A percentile compares a stretch with the other conserved stretches of the same genome.
phyloP scores from a whole-genome alignment of 2,113 vertebrate species.

The Hepsetus odoe region DNA sequence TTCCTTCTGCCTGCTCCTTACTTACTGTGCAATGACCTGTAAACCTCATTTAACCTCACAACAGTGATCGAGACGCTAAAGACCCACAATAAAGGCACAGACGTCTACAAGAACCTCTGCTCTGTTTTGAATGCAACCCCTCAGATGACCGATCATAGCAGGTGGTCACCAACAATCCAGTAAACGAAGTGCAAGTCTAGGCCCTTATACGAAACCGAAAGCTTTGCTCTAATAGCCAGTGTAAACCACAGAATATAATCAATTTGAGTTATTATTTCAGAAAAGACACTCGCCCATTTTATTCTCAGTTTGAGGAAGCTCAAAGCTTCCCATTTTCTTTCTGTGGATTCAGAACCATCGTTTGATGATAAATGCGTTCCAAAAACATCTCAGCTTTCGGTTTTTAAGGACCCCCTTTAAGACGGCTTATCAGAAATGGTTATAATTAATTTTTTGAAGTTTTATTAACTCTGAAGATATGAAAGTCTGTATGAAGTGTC shows the following conservation, averaged over 20 bases:
- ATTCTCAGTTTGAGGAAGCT: too few relatives aligned
- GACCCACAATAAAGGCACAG: too few relatives aligned
- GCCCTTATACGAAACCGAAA: too few relatives aligned
- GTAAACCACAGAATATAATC: too few relatives aligned
- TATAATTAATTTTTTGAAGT: neutral
- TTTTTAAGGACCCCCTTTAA: neutral
- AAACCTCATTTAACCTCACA: slow-evolving; percentile 44
- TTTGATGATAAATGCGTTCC: neutral
- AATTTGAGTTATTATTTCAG: too few relatives aligned
- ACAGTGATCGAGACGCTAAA: neutral
- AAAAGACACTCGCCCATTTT: too few relatives aligned
- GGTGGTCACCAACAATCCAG: too few relatives aligned
- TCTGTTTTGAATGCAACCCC: slow-evolving; percentile 40
- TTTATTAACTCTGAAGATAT: slow-evolving; percentile 1
- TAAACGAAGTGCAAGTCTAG: too few relatives aligned
- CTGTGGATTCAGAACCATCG: neutral
- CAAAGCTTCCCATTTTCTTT: too few relatives aligned
- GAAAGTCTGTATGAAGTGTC: neutral
- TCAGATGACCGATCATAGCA: too few relatives aligned
- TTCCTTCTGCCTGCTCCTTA: slow-evolving; percentile 51
- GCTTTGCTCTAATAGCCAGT: too few relatives aligned
- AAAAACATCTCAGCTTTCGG: neutral
- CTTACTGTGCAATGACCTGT: slow-evolving; percentile 49
- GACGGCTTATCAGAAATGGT: slow-evolving; percentile 8
- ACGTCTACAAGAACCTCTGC: neutral